Conservation (phyloP, 2,113 vertebrate genomes). For the Boleophthalmus pectinirostris region DNA sequence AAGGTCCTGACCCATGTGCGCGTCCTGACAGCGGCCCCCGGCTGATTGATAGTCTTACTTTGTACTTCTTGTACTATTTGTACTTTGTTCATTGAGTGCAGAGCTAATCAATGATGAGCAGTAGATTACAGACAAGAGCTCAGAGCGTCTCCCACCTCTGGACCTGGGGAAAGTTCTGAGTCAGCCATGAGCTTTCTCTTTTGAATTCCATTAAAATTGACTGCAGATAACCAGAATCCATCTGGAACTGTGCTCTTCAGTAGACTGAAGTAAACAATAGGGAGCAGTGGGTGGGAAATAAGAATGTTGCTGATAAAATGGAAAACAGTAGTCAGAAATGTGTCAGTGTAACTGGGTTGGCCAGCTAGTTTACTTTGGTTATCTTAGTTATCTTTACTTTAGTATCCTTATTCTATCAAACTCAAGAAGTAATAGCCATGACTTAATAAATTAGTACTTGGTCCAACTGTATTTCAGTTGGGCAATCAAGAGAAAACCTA, state of each 20-base stretch:
- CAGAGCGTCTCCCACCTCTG: conserved; percentile 42
- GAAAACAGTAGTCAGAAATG: not conserved
- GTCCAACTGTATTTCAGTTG: too few species aligned
- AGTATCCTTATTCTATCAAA: too few species aligned
- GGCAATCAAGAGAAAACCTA: too few species aligned
- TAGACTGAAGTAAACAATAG: conserved; percentile 1
- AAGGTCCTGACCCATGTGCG: conserved; percentile 39
- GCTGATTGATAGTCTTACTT: conserved; percentile 59
- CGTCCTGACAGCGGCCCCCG: conserved; percentile 40
- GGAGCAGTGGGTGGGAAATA: not conserved
- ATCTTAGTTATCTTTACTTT: too few species aligned
- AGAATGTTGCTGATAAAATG: not conserved
- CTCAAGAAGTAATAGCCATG: too few species aligned
- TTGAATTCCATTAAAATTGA: conserved; percentile 48
- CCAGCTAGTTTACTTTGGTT: too few species aligned
- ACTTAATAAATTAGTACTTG: too few species aligned
- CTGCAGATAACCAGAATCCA: conserved; percentile 46
- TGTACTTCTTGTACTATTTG: conserved; percentile 2
- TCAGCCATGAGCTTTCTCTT: conserved; percentile 47
- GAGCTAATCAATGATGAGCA: conserved; percentile 57
- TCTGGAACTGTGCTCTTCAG: conserved; percentile 26
- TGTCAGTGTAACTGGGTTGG: not conserved
- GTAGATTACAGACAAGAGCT: conserved; percentile 59
- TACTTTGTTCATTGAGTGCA: conserved; percentile 27
- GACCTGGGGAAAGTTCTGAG: conserved; percentile 28